Evolutionary conservation across 2,797 vertebrate genomes (phyloP).

Genomic region (Pristis pectinata): DNA sequence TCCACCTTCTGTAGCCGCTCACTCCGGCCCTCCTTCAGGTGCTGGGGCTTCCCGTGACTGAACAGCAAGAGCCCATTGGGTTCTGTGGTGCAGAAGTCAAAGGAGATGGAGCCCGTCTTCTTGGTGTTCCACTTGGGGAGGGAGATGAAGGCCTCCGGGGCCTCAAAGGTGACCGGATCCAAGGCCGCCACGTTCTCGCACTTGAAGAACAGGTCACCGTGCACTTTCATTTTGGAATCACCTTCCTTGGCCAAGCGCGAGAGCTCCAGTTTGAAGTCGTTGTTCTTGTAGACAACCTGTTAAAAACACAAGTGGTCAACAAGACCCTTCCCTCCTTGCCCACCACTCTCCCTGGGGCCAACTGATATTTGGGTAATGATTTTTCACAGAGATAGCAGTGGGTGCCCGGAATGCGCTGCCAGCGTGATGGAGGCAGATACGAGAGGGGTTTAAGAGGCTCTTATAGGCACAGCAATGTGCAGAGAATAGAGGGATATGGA

Average conservation of each 20-base stretch:
- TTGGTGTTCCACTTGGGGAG: slow-evolving; percentile 81
- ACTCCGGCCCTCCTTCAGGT: slow-evolving; percentile 55
- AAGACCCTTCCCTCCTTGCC: background rate
- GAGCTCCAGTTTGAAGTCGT: slow-evolving; percentile 88
- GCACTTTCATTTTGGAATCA: slow-evolving; percentile 78
- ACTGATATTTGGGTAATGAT: no score
- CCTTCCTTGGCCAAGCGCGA: slow-evolving; percentile 80
- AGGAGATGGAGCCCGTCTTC: slow-evolving; percentile 80
- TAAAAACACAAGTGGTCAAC: background rate
- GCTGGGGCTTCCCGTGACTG: slow-evolving; percentile 70
- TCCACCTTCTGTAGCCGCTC: slow-evolving; percentile 65
- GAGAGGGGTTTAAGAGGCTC: no score
- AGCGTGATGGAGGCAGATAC: no score
- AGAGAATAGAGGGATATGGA: no score
- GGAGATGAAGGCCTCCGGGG: slow-evolving; percentile 69
- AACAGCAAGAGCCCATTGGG: slow-evolving; percentile 80
- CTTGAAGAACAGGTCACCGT: slow-evolving; percentile 81
- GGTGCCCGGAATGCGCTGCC: no score
- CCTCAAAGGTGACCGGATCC: slow-evolving; percentile 84
- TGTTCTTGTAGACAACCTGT: slow-evolving; percentile 95
- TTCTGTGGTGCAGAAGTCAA: slow-evolving; percentile 87
- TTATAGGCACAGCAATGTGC: no score
- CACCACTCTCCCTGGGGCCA: no score
- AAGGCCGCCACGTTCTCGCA: slow-evolving; percentile 81
- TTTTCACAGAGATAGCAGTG: no score